phyloP scores from a whole-genome alignment of 2,113 vertebrate genomes.

The Paradoxurus hermaphroditus region DNA sequence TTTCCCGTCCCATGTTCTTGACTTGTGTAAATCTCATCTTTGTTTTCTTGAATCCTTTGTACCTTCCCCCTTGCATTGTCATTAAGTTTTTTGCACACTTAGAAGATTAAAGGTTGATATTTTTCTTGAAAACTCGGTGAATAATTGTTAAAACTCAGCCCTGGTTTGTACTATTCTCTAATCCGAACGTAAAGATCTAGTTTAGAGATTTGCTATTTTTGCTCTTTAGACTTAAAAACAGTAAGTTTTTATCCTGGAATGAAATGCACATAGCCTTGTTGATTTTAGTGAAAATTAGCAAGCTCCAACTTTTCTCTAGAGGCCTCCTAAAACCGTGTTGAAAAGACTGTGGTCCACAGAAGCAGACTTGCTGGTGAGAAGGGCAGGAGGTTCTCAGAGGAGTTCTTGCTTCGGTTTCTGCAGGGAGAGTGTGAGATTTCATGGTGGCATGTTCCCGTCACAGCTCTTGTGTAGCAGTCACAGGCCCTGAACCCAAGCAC shows the following conservation, averaged over 20 bases:
- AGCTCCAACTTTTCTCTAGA: not conserved
- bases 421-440: not conserved
- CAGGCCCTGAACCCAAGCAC: not conserved
- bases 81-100: not conserved
- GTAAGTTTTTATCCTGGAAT: not conserved
- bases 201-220: constrained; percentile 35
- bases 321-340: not conserved
- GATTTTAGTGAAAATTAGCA: not conserved
- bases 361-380: not conserved
- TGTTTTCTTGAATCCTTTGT: not conserved
- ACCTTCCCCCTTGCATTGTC: not conserved
- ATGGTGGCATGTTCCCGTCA: not conserved
- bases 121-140: not conserved
- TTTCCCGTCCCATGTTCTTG: not conserved
- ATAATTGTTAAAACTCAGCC: not conserved
- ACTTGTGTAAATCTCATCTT: not conserved
- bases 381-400: not conserved
- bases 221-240: not conserved
- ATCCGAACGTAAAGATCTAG: not conserved
- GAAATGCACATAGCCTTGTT: not conserved
- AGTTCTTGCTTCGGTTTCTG: not conserved
- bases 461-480: not conserved
- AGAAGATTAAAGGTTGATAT: not conserved
- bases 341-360: not conserved
- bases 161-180: not conserved